These are phyloP conservation scores for Neotragus moschatus DNA, from an alignment of 2,113 vertebrate species.

Conservation along the genomic window DNA sequence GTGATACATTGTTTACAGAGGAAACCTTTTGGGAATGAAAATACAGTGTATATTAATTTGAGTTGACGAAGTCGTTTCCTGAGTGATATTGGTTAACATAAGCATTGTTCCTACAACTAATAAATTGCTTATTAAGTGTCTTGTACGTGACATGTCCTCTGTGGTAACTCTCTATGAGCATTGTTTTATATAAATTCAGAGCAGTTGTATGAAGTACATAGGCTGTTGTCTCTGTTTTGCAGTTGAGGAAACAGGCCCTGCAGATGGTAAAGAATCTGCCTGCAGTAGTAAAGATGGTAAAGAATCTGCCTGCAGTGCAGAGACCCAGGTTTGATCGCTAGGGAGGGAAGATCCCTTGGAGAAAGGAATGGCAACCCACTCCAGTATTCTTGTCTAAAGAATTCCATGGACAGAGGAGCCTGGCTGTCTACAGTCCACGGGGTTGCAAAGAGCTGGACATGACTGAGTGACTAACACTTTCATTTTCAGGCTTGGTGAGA, in stretches of 20 bases:
- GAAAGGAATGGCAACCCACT: not conserved
- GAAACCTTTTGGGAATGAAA: conserved; percentile 21
- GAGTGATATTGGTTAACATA: not conserved
- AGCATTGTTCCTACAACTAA: not conserved
- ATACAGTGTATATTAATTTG: conserved; percentile 20
- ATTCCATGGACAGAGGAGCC: not conserved
- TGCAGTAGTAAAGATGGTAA: not conserved
- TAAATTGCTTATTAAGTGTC: not conserved
- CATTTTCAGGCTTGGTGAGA: not conserved
- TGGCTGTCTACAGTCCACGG: not conserved
- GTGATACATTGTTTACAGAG: conserved; percentile 38
- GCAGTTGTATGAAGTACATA: not conserved
- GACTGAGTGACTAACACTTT: not conserved
- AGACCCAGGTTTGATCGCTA: not conserved
- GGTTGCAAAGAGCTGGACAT: not conserved
- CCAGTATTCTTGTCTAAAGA: not conserved
- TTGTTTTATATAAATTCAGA: not conserved
- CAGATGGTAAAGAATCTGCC: not conserved
- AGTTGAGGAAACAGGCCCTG: not conserved
- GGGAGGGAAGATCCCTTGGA: not conserved
- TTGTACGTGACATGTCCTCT: not conserved
- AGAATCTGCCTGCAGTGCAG: not conserved
- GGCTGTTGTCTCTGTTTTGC: conserved; percentile 11
- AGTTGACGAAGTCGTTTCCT: not conserved
- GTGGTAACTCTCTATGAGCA: not conserved